A percentile compares a stretch with the other conserved stretches of the same genome.
phyloP scores from a whole-genome alignment of 1,140 invertebrate species.

The Pinna nobilis region DNA sequence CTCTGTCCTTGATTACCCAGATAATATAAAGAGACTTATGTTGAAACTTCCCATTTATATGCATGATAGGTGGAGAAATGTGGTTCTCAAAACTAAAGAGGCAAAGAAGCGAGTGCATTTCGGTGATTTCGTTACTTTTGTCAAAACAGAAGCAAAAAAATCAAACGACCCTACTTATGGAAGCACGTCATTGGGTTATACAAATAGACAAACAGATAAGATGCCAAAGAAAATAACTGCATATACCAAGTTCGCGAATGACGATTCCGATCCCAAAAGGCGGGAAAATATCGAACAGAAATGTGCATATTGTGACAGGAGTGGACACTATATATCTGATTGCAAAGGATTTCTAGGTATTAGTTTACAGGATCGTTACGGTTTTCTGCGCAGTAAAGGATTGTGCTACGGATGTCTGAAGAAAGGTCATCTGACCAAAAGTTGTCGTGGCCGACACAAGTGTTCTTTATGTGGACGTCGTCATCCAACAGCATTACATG shows the following conservation, averaged over 20 bases:
- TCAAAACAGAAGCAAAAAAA: constrained; percentile 35
- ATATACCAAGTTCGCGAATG: not conserved
- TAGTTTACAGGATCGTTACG: not conserved
- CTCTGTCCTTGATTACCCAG: constrained; percentile 36
- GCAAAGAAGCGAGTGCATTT: constrained; percentile 9
- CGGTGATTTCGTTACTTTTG: constrained; percentile 30
- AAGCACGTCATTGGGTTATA: not conserved
- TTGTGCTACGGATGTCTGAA: constrained; percentile 44
- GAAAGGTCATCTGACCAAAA: constrained; percentile 20
- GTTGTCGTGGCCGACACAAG: constrained; percentile 17
- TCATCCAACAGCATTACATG: constrained; percentile 26
- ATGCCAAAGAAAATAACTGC: not conserved
- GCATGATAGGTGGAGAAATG: constrained; percentile 38
- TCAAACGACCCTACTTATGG: constrained; percentile 30
- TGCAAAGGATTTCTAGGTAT: constrained; percentile 17
- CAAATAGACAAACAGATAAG: not conserved
- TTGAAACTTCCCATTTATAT: constrained; percentile 29
- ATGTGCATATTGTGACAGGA: constrained; percentile 21
- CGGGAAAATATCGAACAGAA: not conserved
- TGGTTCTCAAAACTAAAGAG: constrained; percentile 8
- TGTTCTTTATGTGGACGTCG: constrained; percentile 21
- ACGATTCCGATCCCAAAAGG: not conserved
- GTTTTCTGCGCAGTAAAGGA: constrained; percentile 30
- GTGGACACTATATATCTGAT: not conserved
- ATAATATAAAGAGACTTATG: constrained; percentile 36